These are phyloP conservation scores for Tanytarsus gracilentus DNA, from an alignment of 2,888 invertebrate species.

Conservation along the genomic window DNA sequence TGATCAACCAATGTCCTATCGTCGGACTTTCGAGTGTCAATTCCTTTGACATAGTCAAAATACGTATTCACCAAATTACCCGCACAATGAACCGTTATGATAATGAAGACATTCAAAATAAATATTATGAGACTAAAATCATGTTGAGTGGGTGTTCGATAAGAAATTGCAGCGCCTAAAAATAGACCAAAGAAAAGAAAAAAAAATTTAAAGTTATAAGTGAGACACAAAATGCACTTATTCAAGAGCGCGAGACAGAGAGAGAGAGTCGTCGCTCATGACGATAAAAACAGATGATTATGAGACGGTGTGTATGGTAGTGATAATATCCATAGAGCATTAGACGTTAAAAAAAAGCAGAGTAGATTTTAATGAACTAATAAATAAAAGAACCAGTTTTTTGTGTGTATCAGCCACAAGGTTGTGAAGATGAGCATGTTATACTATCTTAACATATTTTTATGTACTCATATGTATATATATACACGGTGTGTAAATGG, in stretches of 20 bases:
- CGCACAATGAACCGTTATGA: constrained; percentile 88
- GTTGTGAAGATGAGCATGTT: neutral
- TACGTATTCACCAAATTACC: constrained; percentile 96
- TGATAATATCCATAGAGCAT: too few species aligned
- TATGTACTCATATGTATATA: too few species aligned
- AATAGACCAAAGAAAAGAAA: neutral
- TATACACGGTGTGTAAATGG: neutral
- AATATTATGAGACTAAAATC: constrained; percentile 73
- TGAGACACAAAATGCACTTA: neutral
- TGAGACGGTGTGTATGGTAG: neutral
- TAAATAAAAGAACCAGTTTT: constrained; percentile 13
- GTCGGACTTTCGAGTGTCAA: constrained; percentile 87
- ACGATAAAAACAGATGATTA: neutral
- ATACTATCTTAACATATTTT: too few species aligned
- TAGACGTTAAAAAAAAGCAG: neutral
- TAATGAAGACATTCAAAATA: constrained; percentile 73
- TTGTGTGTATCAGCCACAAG: neutral
- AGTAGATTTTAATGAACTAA: neutral
- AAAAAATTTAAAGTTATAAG: too few species aligned
- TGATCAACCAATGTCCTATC: constrained; percentile 93
- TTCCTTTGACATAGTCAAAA: constrained; percentile 88
- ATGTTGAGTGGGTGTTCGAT: constrained; percentile 61
- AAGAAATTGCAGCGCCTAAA: constrained; percentile 80
- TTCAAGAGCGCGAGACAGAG: neutral
- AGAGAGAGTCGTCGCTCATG: neutral